These are phyloP conservation scores for Metaphire vulgaris DNA, from an alignment of 1,140 invertebrate genomes.

Conservation along the genomic window DNA sequence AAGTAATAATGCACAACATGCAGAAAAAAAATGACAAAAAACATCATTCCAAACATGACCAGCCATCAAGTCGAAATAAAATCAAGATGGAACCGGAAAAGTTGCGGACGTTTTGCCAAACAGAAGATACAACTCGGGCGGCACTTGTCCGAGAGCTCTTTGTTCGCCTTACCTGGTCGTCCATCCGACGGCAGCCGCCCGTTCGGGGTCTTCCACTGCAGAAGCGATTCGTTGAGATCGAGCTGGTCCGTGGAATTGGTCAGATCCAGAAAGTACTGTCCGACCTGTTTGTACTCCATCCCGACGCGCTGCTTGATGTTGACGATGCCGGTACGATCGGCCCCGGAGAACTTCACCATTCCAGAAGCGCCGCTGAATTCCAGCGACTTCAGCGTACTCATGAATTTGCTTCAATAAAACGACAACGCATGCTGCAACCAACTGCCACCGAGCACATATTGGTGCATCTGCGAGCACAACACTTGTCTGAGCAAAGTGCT, in stretches of 20 bases:
- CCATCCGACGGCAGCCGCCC: conserved; percentile 64
- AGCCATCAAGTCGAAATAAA: too few species aligned
- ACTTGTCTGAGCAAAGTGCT: too few species aligned
- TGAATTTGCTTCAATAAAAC: conserved; percentile 49
- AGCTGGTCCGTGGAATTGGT: conserved; percentile 40
- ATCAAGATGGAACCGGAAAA: too few species aligned
- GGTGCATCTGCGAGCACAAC: too few species aligned
- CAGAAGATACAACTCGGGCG: too few species aligned
- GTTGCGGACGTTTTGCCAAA: too few species aligned
- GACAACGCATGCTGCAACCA: background rate
- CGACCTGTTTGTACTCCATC: conserved; percentile 56
- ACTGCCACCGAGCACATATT: too few species aligned
- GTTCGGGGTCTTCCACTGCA: conserved; percentile 63
- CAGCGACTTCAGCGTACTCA: conserved; percentile 55
- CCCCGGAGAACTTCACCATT: conserved; percentile 63
- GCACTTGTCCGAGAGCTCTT: too few species aligned
- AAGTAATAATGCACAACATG: too few species aligned
- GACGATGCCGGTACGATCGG: conserved; percentile 64
- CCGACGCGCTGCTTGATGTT: conserved; percentile 66
- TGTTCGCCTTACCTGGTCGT: conserved; percentile 50
- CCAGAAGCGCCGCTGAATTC: conserved; percentile 74
- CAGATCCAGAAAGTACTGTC: conserved; percentile 60
- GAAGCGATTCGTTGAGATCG: conserved; percentile 55
- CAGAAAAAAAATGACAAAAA: too few species aligned
- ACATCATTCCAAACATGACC: too few species aligned